Base-by-base conservation (phyloP, 2,888 invertebrate genomes). In the Rugalucina vietnamica region DNA sequence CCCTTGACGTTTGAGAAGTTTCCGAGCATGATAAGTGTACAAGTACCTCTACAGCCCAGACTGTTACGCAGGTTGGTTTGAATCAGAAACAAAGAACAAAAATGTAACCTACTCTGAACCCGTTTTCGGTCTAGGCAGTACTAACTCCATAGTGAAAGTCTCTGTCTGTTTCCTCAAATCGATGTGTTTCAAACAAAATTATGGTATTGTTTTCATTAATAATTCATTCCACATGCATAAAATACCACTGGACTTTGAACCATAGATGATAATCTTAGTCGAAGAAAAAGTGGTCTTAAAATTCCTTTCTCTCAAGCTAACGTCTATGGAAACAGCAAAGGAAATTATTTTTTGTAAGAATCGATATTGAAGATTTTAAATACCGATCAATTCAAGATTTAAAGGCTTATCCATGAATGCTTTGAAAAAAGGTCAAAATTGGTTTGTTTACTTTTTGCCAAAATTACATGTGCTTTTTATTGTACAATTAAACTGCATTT, bases 361-460 rank as follows among this genome's bases (percentile, higher is more conserved):
- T 65, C 65, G 65, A 65, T 65, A 1, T 10, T 10, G 34, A 34
- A 8, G 65, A 18, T 57, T 65, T 34, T 29, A 65, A 65, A 65
- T 34, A 65, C 65, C 65, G 65, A 65, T 65, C 65, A 65, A 65
- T 65, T 34, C 34, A 32, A 65, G 65, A 65, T 34, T 65, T 34
- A 18, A 32, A 65, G 65, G 57, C 29, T 34, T 34, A 65, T 21
- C 34, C 34, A 34, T 29, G 65, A 65, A 65, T 34, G 65, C 65
- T 65, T 65, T 65, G 12, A 65, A 65, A n/a, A 65, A 65, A 65
- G 65, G 65, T 65, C 65, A 65, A 34, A 5, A 5, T 65, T 34
- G 65, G 65, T 65, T 65, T 65, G 65, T 65, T 65, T 65, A 65
- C 65, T 65, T 65, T 65, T 65, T 65, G 65, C 65, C 65, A 65